These are phyloP conservation scores for Polydrusus cervinus DNA, from an alignment of 2,888 invertebrate species.

Conservation along the genomic window DNA sequence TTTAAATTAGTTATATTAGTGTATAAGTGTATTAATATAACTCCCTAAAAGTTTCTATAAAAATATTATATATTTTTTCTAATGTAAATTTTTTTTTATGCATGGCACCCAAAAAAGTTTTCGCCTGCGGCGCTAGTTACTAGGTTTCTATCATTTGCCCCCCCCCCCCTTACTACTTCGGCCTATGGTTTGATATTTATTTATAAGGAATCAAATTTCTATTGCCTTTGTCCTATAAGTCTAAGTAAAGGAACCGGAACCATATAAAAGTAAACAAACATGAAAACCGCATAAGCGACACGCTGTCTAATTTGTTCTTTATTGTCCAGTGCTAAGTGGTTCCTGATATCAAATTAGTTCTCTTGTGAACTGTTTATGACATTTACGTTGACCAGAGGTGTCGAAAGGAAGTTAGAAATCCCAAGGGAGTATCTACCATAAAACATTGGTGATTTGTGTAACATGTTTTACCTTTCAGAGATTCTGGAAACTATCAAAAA, in stretches of 20 bases:
- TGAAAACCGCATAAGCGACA: slow-evolving; percentile 52
- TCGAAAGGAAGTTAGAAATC: slow-evolving; percentile 36
- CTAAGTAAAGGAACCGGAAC: slow-evolving; percentile 45
- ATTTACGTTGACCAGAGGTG: slow-evolving; percentile 40
- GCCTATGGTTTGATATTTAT: not conserved
- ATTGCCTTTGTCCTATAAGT: not conserved
- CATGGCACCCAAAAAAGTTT: too few relatives aligned
- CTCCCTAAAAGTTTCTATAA: too few relatives aligned
- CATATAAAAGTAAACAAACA: slow-evolving; percentile 50
- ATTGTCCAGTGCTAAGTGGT: slow-evolving; percentile 58
- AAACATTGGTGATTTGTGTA: slow-evolving; percentile 27
- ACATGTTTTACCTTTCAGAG: slow-evolving; percentile 28
- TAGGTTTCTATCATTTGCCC: too few relatives aligned
- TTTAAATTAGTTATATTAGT: too few relatives aligned
- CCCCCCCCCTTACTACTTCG: too few relatives aligned
- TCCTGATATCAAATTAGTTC: slow-evolving; percentile 43
- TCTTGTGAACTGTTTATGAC: slow-evolving; percentile 36
- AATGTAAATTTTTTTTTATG: too few relatives aligned
- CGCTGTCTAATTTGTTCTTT: slow-evolving; percentile 55
- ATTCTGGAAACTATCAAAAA: not conserved
- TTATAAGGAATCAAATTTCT: not conserved
- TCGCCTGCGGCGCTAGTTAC: too few relatives aligned
- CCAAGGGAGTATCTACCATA: slow-evolving; percentile 28
- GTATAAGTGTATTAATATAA: too few relatives aligned
- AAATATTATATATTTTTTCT: too few relatives aligned